These are phyloP conservation scores for Hyles vespertilio DNA, from an alignment of 1,140 invertebrate genomes.

Conservation along the genomic window DNA sequence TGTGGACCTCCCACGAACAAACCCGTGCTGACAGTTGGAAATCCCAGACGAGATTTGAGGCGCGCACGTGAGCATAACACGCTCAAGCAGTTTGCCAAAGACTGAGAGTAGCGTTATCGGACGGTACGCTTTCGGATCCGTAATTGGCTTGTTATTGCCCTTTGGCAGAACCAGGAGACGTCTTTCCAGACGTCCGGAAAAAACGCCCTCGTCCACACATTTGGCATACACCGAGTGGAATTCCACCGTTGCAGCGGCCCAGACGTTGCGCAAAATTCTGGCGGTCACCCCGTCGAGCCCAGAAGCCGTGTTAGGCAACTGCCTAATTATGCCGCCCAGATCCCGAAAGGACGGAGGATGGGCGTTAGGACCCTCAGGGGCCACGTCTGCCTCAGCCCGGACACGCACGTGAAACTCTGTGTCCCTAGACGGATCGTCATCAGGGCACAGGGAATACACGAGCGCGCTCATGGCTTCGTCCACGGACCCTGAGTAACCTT, in stretches of 20 bases:
- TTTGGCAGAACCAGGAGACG: constrained; percentile 4
- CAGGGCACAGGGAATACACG: constrained; percentile 24
- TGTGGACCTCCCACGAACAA: constrained; percentile 45
- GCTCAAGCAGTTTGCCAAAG: constrained; percentile 56
- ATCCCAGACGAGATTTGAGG: constrained; percentile 12
- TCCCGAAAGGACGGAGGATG: background rate
- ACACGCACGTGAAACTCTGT: constrained; percentile 15
- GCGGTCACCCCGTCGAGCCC: constrained; percentile 36
- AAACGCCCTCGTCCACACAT: constrained; percentile 4
- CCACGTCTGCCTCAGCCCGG: too few relatives aligned
- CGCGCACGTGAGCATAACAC: constrained; percentile 37
- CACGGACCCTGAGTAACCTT: constrained; percentile 17
- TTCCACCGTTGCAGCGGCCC: constrained; percentile 15
- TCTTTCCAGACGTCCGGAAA: constrained; percentile 10
- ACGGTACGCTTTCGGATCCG: constrained; percentile 8
- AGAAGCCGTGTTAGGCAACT: constrained; percentile 35
- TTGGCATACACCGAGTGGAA: background rate
- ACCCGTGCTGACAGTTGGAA: constrained; percentile 46
- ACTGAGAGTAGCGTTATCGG: constrained; percentile 13
- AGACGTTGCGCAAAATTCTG: constrained; percentile 8
- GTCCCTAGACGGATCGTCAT: constrained; percentile 19
- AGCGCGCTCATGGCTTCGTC: constrained; percentile 25
- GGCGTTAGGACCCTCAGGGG: constrained; percentile 8
- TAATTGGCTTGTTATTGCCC: constrained; percentile 1
- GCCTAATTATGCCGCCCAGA: constrained; percentile 11